Base-by-base conservation (phyloP, 1,140 invertebrate genomes). In the Ceratina calcarata region DNA sequence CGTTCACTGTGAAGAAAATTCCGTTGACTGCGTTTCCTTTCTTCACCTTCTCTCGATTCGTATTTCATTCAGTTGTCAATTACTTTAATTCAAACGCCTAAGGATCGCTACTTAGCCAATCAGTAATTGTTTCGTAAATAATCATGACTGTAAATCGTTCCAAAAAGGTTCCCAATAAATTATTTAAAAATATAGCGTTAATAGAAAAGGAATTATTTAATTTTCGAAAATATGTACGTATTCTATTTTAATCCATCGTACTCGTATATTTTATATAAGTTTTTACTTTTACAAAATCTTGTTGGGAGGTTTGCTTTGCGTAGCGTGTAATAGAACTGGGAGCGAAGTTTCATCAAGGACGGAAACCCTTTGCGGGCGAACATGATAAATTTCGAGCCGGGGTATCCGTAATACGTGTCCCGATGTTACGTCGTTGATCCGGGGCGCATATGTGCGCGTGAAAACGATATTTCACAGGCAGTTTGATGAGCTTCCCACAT, bases 401-500 rank as follows among this genome's bases (percentile, higher is more conserved):
- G 73, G 78, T 57, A n/a, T 83, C 64, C 77, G 70, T 84, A 80
- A 84, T 84, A 84, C 83, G 77, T 84, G 79, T 80, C 61, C 60
- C 67, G 66, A 80, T 74, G 71, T 83, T 77, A 76, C 64, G 83
- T 81, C 78, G 78, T 65, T 75, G 83, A 83, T 71, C 74, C 75
- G 76, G 37, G 58, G 68, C 61, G 66, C 80, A 87, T 78, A 81
- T 82, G 78, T 69, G 81, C 83, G 80, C 83, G 82, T 68, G 84
- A 87, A 89, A 87, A 84, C 83, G 83, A 86, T 85, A 89, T 83
- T 88, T 88, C 75, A 87, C 85, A 83, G 69, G 74, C 75, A 87
- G 79, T 84, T 87, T 88, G 87, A 87, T 88, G 86, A 89, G 86
- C 86, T 86, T 73, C 83, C 76, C 82, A 81, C 86, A 88, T 91